Percentiles rank a stretch among this genome's conserved stretches.
Evolutionary conservation across 2,797 vertebrate genomes (phyloP).

Genomic region (Premnoplex brunnescens): DNA sequence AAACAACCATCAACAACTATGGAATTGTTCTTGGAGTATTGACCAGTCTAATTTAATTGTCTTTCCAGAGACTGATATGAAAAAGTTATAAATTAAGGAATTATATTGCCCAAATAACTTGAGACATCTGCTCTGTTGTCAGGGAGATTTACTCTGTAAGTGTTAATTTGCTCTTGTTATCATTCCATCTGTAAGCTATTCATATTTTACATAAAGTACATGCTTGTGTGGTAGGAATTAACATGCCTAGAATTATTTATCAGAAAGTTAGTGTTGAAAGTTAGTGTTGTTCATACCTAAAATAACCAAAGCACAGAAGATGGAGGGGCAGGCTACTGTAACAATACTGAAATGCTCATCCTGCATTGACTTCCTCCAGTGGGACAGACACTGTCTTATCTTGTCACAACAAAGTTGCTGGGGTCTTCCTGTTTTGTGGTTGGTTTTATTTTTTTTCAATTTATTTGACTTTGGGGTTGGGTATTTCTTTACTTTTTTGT

Average conservation of each 20-base stretch:
- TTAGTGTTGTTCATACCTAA: background rate
- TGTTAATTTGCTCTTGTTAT: slow-evolving; percentile 21
- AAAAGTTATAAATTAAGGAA: background rate
- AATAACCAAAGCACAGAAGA: background rate
- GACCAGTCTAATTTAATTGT: background rate
- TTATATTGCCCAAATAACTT: background rate
- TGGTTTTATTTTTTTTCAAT: background rate
- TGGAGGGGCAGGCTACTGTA: background rate
- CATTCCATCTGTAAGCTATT: slow-evolving; percentile 30
- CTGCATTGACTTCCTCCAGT: background rate
- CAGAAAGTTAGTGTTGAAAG: background rate
- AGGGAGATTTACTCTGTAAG: background rate
- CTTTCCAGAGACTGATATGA: background rate
- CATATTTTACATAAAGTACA: background rate
- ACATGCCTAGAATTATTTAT: slow-evolving; percentile 1
- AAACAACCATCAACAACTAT: background rate
- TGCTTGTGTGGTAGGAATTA: background rate
- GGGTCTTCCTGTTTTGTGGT: background rate
- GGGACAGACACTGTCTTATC: background rate
- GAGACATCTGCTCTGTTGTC: slow-evolving; percentile 4
- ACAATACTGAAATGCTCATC: background rate
- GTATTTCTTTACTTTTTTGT: background rate
- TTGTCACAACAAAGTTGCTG: background rate
- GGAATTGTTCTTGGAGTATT: background rate
- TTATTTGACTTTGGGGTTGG: background rate